These are phyloP conservation scores for Hippoglossus hippoglossus DNA, from an alignment of 2,797 vertebrate genomes.

Conservation along the genomic window DNA sequence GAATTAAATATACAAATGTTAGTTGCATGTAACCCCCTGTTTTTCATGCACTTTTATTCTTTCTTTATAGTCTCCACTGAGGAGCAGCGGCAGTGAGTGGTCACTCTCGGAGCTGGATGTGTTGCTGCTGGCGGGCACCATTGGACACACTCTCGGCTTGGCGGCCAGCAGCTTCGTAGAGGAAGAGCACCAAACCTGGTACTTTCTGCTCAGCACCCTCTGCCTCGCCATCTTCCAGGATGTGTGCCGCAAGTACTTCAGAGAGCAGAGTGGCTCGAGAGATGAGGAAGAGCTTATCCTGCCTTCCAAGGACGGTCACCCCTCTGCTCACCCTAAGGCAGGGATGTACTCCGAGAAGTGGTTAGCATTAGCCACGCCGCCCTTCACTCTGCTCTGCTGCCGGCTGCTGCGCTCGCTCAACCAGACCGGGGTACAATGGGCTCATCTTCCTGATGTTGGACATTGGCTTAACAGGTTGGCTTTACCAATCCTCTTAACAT, in stretches of 20 bases:
- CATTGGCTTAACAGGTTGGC: slow-evolving; percentile 96
- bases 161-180: slow-evolving; percentile 95
- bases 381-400: slow-evolving; percentile 89
- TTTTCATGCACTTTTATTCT: slow-evolving; percentile 1
- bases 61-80: slow-evolving; percentile 63
- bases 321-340: slow-evolving; percentile 35
- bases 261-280: slow-evolving; percentile 43
- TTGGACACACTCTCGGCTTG: slow-evolving; percentile 91
- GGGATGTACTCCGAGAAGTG: slow-evolving; percentile 83
- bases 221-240: slow-evolving; percentile 92
- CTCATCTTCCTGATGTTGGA: slow-evolving; percentile 91
- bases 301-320: slow-evolving; percentile 62
- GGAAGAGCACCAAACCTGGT: slow-evolving; percentile 98
- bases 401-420: slow-evolving; percentile 93
- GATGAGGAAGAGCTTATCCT: slow-evolving; percentile 65
- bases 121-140: slow-evolving; percentile 88
- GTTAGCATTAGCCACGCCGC: slow-evolving; percentile 89
- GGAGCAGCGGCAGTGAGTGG: slow-evolving; percentile 65
- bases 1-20: neutral
- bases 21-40: neutral
- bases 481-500: slow-evolving; percentile 36
- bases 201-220: slow-evolving; percentile 94
- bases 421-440: slow-evolving; percentile 96
- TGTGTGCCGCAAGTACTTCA: slow-evolving; percentile 89
- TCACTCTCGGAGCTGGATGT: slow-evolving; percentile 90